Conservation (phyloP, 64 coral and sea anemone species). For the Orbicella faveolata region DNA sequence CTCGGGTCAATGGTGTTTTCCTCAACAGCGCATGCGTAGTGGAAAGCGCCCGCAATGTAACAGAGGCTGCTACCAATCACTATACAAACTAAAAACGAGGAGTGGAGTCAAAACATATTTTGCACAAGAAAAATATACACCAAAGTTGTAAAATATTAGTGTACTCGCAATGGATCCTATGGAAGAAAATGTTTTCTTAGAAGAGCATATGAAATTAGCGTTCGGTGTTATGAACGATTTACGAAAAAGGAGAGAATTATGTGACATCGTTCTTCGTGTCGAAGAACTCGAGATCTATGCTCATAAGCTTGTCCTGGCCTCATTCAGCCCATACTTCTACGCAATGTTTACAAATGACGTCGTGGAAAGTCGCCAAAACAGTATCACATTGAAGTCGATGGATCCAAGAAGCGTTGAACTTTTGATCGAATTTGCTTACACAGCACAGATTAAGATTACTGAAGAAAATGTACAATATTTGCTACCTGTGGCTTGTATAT, state of each 20-base stretch:
- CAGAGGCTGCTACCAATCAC: constrained; percentile 20
- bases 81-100: background rate
- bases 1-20: background rate
- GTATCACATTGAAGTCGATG: constrained; percentile 55
- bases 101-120: background rate
- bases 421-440: constrained; percentile 72
- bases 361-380: constrained; percentile 58
- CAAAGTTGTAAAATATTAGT: background rate
- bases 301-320: constrained; percentile 61
- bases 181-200: constrained; percentile 37
- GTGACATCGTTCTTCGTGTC: constrained; percentile 63
- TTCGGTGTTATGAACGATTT: constrained; percentile 67
- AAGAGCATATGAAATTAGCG: constrained; percentile 65
- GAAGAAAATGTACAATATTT: constrained; percentile 73
- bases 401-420: constrained; percentile 67
- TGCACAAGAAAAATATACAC: background rate
- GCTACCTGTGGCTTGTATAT: constrained; percentile 44
- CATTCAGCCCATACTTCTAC: constrained; percentile 80
- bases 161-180: constrained; percentile 19
- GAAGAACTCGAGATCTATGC: constrained; percentile 50
- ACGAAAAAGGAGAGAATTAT: constrained; percentile 67
- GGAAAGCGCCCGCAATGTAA: background rate
- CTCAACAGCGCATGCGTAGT: background rate
- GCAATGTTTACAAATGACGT: constrained; percentile 80
- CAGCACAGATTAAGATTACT: constrained; percentile 58